Evolutionary conservation across 2,797 vertebrate species (phyloP).

Genomic region (Meda fulgida): DNA sequence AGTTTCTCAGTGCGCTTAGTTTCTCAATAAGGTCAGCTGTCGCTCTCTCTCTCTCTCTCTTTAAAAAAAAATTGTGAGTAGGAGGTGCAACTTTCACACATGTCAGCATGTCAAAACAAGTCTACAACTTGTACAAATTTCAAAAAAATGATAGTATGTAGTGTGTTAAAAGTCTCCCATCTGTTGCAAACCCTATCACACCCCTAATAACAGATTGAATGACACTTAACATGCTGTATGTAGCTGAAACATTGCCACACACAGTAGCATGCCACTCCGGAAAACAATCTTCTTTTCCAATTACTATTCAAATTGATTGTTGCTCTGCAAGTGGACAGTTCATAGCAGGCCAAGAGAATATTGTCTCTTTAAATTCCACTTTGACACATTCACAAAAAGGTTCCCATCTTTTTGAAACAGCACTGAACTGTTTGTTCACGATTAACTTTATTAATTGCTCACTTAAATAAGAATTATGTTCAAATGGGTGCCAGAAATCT

Average conservation of each 20-base stretch:
- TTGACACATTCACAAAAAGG: neutral
- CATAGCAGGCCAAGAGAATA: neutral
- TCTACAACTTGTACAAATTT: conserved; percentile 33
- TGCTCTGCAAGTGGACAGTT: neutral
- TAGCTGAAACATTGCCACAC: conserved; percentile 4
- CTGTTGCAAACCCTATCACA: conserved; percentile 50
- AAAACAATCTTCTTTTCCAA: neutral
- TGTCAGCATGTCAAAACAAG: conserved; percentile 35
- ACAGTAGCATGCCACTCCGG: neutral
- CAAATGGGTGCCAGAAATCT: neutral
- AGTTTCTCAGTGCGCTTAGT: conserved; percentile 35
- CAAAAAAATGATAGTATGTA: conserved; percentile 33
- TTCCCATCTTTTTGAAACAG: neutral
- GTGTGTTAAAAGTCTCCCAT: conserved; percentile 47
- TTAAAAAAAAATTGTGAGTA: conserved; percentile 30
- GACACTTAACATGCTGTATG: conserved; percentile 14
- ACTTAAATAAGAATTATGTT: neutral
- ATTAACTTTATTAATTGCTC: neutral
- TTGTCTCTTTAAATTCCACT: neutral
- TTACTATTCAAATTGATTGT: neutral
- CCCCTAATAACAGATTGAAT: conserved; percentile 36
- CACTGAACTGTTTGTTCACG: neutral
- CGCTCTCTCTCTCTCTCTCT: neutral
- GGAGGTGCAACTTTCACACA: conserved; percentile 51
- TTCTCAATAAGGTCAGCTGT: conserved; percentile 33